phyloP scores from a whole-genome alignment of 2,113 vertebrate species.

The Lophius piscatorius region DNA sequence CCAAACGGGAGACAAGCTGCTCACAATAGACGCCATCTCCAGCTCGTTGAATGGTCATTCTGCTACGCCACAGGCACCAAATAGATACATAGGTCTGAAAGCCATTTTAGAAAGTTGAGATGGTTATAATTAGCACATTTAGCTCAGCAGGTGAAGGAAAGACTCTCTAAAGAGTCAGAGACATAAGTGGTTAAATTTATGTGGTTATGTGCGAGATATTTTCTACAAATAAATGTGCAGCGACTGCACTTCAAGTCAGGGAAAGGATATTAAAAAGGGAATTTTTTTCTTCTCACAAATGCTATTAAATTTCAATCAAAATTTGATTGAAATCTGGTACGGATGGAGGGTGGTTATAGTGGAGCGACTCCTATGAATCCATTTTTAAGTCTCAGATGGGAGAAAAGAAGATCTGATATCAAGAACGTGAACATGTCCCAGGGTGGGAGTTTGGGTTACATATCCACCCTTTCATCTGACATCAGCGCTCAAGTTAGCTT shows the following conservation, averaged over 20 bases:
- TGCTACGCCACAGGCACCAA: slow-evolving; percentile 32
- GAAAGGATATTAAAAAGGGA: slow-evolving; percentile 36
- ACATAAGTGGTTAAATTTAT: too few relatives aligned
- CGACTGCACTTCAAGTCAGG: slow-evolving; percentile 44
- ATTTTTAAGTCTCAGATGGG: slow-evolving; percentile 63
- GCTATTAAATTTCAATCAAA: slow-evolving; percentile 62
- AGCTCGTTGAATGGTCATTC: slow-evolving; percentile 50
- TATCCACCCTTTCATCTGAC: slow-evolving; percentile 71
- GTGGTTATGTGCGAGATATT: slow-evolving; percentile 2
- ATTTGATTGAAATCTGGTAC: slow-evolving; percentile 57
- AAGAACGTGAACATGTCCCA: slow-evolving; percentile 70
- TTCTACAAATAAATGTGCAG: slow-evolving; percentile 10
- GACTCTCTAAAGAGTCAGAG: too few relatives aligned
- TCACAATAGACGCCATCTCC: slow-evolving; percentile 47
- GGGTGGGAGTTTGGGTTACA: slow-evolving; percentile 70
- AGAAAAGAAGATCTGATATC: slow-evolving; percentile 56
- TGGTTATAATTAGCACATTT: slow-evolving; percentile 47
- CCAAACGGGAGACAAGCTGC: slow-evolving; percentile 22
- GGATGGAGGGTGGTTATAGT: slow-evolving; percentile 37
- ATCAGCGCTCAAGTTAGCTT: slow-evolving; percentile 68
- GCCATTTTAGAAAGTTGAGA: slow-evolving; percentile 41
- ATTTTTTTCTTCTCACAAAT: slow-evolving; percentile 3
- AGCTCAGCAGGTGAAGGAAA: slow-evolving; percentile 22
- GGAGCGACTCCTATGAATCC: slow-evolving; percentile 61
- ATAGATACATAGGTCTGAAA: slow-evolving; percentile 47